Evolutionary conservation across 2,113 vertebrate genomes (phyloP).

Genomic region (Anguilla rostrata): DNA sequence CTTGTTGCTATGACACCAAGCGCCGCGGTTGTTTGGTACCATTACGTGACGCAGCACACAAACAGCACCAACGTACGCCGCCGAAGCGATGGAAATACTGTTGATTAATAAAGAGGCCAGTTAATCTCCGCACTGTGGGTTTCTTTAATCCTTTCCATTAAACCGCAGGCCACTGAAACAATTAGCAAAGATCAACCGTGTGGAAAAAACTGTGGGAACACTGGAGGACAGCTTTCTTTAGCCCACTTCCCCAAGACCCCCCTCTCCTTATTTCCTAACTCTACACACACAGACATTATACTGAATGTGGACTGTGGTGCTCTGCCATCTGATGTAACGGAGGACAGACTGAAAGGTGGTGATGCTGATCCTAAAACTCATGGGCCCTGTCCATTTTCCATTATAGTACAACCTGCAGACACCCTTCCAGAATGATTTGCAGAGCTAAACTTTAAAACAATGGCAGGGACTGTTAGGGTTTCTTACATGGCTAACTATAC

Average conservation of each 20-base stretch:
- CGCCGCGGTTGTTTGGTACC: not conserved
- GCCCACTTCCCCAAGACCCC: no score
- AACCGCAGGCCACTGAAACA: not conserved
- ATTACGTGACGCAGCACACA: not conserved
- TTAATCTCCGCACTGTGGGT: not conserved
- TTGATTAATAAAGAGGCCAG: not conserved
- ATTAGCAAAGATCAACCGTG: not conserved
- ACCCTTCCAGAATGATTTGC: not conserved
- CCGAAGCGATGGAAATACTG: not conserved
- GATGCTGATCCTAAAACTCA: not conserved
- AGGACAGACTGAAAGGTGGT: not conserved
- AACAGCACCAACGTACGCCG: not conserved
- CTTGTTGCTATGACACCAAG: conserved; percentile 10
- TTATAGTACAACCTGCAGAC: not conserved
- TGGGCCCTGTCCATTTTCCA: not conserved
- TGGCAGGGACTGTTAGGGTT: no score
- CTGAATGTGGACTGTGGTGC: not conserved
- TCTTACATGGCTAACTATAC: no score
- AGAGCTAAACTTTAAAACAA: not conserved
- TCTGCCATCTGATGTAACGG: not conserved
- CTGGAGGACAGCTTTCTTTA: not conserved
- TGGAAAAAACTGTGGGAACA: not conserved
- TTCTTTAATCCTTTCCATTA: conserved; percentile 2
- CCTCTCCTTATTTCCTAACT: no score
- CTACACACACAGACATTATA: not conserved